These are phyloP conservation scores for Natrix natrix DNA, from an alignment of 2,797 vertebrate species.

Conservation along the genomic window DNA sequence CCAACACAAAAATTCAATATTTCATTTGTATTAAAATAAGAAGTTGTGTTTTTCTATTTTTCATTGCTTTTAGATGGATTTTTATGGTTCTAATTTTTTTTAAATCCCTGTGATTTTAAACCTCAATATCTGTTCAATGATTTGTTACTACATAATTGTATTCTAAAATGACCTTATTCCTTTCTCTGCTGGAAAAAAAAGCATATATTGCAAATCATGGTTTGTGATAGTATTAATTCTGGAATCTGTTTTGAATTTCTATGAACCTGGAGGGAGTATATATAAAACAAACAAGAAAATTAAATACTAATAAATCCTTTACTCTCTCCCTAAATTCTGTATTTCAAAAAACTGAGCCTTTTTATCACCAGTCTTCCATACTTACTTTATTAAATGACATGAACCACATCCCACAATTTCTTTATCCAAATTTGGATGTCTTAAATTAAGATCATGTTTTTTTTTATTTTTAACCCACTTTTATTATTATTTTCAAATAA, in stretches of 20 bases:
- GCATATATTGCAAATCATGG: neutral
- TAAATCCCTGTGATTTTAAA: neutral
- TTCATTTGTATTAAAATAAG: neutral
- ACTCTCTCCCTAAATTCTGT: neutral
- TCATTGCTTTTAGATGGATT: neutral
- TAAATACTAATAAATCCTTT: neutral
- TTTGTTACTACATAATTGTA: neutral
- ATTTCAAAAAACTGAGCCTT: neutral
- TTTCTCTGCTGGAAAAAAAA: neutral
- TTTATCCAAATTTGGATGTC: neutral
- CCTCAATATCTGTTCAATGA: neutral
- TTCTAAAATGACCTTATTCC: neutral
- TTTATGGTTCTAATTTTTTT: neutral
- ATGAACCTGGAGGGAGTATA: neutral
- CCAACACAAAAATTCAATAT: neutral
- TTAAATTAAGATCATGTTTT: conserved; percentile 17
- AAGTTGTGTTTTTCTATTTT: neutral
- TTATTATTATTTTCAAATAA: neutral
- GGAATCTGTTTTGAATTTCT: neutral
- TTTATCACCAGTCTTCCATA: neutral
- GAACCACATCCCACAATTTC: neutral
- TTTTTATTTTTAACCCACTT: neutral
- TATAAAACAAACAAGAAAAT: neutral
- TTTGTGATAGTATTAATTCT: neutral
- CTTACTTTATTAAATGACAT: conserved; percentile 27